A percentile compares a stretch with the other conserved stretches of the same genome.
phyloP scores from a whole-genome alignment of 2,113 vertebrate species.

The Puffinus mauretanicus region DNA sequence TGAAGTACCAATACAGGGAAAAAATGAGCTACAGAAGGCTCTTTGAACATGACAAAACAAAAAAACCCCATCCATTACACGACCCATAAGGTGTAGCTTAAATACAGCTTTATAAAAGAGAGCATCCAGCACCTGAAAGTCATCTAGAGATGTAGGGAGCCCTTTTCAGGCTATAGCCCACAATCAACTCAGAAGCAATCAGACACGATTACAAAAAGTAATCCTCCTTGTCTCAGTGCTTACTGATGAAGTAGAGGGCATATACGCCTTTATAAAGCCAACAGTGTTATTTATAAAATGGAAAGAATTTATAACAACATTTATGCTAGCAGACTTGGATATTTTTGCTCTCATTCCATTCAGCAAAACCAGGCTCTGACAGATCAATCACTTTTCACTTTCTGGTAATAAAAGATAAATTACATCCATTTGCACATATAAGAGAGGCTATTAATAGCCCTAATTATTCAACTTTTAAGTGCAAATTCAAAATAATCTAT shows the following conservation, averaged over 20 bases:
- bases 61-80: background rate
- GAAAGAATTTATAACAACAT: slow-evolving; percentile 1
- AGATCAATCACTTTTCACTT: background rate
- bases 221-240: background rate
- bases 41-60: background rate
- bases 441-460: background rate
- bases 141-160: background rate
- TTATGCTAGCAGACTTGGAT: background rate
- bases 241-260: background rate
- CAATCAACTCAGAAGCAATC: background rate
- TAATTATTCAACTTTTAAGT: background rate
- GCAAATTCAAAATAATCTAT: background rate
- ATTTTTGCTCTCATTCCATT: background rate
- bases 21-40: background rate
- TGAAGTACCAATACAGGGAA: background rate
- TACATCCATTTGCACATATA: background rate
- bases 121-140: background rate
- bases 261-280: background rate
- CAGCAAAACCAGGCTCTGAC: background rate
- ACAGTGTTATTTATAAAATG: background rate
- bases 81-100: background rate
- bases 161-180: background rate
- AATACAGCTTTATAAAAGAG: background rate
- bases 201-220: background rate
- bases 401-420: background rate